Base-by-base conservation (phyloP, 2,113 vertebrate genomes). In the Neotoma lepida region DNA sequence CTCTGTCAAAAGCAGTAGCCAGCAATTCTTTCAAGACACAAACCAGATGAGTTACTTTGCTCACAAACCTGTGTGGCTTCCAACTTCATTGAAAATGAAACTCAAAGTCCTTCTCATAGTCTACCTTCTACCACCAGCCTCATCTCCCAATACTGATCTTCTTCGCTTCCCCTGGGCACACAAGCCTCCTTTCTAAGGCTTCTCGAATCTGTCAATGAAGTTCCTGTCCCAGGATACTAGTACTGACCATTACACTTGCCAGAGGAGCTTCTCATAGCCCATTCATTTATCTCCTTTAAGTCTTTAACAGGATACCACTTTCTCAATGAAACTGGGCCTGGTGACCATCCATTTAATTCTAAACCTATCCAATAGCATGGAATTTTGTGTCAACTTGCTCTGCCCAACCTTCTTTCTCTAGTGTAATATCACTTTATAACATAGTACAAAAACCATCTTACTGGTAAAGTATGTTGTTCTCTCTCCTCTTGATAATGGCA, bases 141-240 rank as follows among this genome's bases (percentile, higher is more conserved):
- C 22, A 30, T 71, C 18, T 54, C 64, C 24, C 35, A 54, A 4
- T 28, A 10, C 15, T 61, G 22, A 46, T 30, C 63, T 54, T 33
- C 35, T 58, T 5, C 33, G 20, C 1, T 20, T 74, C 14, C 9
- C 33, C 7, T 39, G 0, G 26, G 58, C 10, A 46, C 6, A 30
- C 3, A 9, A 9, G 26, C 1, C 1, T 35, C 10, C 2, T 56
- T 76, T 26, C 46, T 49, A 56, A 24, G 2, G 13, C 33, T 5
- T 51, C 39, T 39, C 39, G 24, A 64, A 63, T 3, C 10, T 12
- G 0, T 4, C 12, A 10, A 8, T 26, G 4, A 54, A 0, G 12
- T 10, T 80, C 6, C 33, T 24, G 8, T 15, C 10, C 56, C 24
- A 68, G 17, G n/a, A 68, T 7, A 4, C 28, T 28, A 51, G 6